These are phyloP conservation scores for Mythimna loreyi DNA, from an alignment of 2,888 invertebrate species.

Conservation along the genomic window DNA sequence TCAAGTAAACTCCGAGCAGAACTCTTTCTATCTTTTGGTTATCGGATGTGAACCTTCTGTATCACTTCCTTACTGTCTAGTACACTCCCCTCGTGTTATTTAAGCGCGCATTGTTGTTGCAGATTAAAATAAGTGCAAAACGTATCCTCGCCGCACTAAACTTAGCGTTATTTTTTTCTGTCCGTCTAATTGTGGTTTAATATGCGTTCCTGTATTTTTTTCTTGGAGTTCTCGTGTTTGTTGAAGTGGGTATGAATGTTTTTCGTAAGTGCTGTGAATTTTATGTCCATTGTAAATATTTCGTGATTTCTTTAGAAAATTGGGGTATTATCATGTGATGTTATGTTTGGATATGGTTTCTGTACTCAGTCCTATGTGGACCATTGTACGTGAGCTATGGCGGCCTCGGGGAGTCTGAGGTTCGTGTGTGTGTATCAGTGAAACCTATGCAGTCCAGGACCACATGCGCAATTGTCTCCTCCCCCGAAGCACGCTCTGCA, in stretches of 20 bases:
- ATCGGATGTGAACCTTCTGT: conserved; percentile 25
- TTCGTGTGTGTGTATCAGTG: too few species aligned
- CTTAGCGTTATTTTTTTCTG: conserved; percentile 52
- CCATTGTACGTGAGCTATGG: too few species aligned
- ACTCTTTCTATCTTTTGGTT: neutral
- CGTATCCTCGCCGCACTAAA: conserved; percentile 54
- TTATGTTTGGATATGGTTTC: too few species aligned
- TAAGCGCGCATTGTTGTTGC: conserved; percentile 62
- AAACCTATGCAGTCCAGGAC: too few species aligned
- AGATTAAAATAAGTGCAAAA: conserved; percentile 66
- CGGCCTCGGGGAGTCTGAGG: too few species aligned
- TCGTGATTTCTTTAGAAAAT: too few species aligned
- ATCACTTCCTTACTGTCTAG: neutral
- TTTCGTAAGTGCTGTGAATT: conserved; percentile 14
- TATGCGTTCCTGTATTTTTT: conserved; percentile 62
- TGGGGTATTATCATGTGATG: too few species aligned
- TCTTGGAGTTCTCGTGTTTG: neutral
- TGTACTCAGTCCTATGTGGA: too few species aligned
- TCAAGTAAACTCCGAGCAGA: too few species aligned
- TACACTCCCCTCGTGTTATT: conserved; percentile 59
- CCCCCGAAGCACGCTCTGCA: too few species aligned
- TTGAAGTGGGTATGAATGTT: conserved; percentile 38
- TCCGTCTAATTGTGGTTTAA: conserved; percentile 65
- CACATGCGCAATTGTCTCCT: too few species aligned
- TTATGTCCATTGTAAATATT: neutral